Base-by-base conservation (phyloP, 1,140 invertebrate genomes). In the Geopemphigus sp. region DNA sequence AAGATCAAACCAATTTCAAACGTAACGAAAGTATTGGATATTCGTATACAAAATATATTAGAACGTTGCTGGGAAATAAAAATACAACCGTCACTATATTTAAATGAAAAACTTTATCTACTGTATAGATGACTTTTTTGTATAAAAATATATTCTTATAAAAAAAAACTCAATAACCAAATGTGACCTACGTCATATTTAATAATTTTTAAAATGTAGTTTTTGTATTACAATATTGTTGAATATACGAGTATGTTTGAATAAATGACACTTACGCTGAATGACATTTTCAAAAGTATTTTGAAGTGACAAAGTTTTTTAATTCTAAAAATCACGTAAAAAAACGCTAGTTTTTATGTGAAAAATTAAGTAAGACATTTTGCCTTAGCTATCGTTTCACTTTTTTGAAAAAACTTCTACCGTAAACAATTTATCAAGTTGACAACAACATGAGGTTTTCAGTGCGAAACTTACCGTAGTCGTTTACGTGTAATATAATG, bases 221-320 rank as follows among this genome's bases (percentile, higher is more conserved):
- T 68, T 15, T 50, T 15, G 45, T 15, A 2, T 68, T 22, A 17
- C 0, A 3, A 50, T 0, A 47, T 68, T 0, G 47, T 50, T 50
- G 10, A 50, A 50, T 12, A 50, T 50, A 50, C 32, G 32, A 39
- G 32, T 50, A 50, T 50, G 14, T 50, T 8, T 50, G 47, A 50
- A 6, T 50, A 10, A 3, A 26, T 24, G 45, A 12, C 45, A 68
- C 22, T 47, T 68, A 24, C 5, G 17, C 12, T n/a, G 14, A 24
- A 17, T 17, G 50, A 1, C 1, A 11, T 68, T 50, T 68, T 68
- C 22, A 68, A 68, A 24, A 68, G 22, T 50, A 17, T 68, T 47
- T 24, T 68, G 24, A 68, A 50, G 39, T 47, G n/a, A 22, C 66
- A 50, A 50, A 15, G 22, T 26, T 68, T 68, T 50, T 68, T 50